Percentiles rank a stretch among this genome's conserved stretches.
Evolutionary conservation across 2,113 vertebrate genomes (phyloP).

Genomic region (Oncorhynchus nerka): DNA sequence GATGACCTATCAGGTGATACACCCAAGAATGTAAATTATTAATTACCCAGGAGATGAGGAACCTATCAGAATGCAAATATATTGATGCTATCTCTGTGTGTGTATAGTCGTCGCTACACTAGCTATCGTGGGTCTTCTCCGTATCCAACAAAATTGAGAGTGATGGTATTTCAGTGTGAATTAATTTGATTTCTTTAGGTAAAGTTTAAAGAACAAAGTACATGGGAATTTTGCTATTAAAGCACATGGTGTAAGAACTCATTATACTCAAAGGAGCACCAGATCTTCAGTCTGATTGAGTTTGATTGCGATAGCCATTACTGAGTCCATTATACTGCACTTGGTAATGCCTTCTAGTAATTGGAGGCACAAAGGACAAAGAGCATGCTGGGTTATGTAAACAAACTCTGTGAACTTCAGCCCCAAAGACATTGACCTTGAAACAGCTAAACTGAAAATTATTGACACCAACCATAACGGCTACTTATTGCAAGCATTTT

Average conservation of each 20-base stretch:
- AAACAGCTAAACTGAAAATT: not conserved
- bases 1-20: slow-evolving; percentile 73
- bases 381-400: slow-evolving; percentile 6
- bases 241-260: slow-evolving; percentile 16
- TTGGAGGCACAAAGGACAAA: slow-evolving; percentile 10
- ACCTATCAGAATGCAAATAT: slow-evolving; percentile 55
- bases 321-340: slow-evolving; percentile 30
- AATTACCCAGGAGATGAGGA: slow-evolving; percentile 66
- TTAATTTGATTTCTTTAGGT: slow-evolving; percentile 69
- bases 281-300: slow-evolving; percentile 30
- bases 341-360: slow-evolving; percentile 4
- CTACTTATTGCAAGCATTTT: too few species aligned
- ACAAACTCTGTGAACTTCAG: slow-evolving; percentile 8
- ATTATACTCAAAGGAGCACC: slow-evolving; percentile 32
- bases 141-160: slow-evolving; percentile 35
- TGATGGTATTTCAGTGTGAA: slow-evolving; percentile 54
- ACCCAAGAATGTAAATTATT: slow-evolving; percentile 71
- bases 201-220: slow-evolving; percentile 55
- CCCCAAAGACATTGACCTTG: slow-evolving; percentile 28
- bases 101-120: slow-evolving; percentile 10
- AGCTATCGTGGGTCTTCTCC: slow-evolving; percentile 3
- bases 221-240: slow-evolving; percentile 40
- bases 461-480: too few species aligned
- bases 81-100: slow-evolving; percentile 49
- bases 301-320: slow-evolving; percentile 30